Conservation (phyloP, 2,797 vertebrate genomes). For the Apogon talboti region DNA sequence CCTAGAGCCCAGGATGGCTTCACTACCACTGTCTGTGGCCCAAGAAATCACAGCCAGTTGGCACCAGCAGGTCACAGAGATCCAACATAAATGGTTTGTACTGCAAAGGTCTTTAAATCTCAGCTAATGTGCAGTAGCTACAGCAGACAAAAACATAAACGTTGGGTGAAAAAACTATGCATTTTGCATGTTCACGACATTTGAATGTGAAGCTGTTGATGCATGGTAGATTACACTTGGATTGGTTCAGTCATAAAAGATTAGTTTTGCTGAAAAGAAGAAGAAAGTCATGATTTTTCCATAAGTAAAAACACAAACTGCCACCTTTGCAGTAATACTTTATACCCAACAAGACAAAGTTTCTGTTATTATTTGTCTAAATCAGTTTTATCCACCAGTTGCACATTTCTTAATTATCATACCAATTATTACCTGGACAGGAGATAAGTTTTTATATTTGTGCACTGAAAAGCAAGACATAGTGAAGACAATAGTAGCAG, state of each 20-base stretch:
- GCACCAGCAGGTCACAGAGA: constrained; percentile 75
- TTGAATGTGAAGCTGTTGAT: constrained; percentile 24
- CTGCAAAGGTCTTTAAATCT: constrained; percentile 67
- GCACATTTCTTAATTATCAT: too few species aligned
- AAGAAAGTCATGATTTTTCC: not conserved
- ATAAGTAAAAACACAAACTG: not conserved
- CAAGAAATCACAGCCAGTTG: constrained; percentile 80
- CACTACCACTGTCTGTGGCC: constrained; percentile 72
- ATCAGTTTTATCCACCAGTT: too few species aligned
- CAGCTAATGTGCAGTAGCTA: constrained; percentile 46
- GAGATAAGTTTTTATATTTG: too few species aligned
- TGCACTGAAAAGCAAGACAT: too few species aligned
- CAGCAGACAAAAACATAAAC: constrained; percentile 19
- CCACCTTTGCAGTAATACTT: too few species aligned
- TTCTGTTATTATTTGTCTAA: too few species aligned
- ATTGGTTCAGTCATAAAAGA: constrained; percentile 1
- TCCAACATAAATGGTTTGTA: constrained; percentile 64
- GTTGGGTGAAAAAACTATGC: not conserved
- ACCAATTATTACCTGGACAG: too few species aligned
- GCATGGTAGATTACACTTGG: not conserved
- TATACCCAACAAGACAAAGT: too few species aligned
- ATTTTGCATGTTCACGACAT: constrained; percentile 17
- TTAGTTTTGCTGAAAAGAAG: not conserved
- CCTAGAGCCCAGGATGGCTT: constrained; percentile 74
- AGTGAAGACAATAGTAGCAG: too few species aligned